Percentiles rank a stretch among this genome's conserved stretches.
Conservation (phyloP, 2,888 invertebrate species). For the Heliconius ethilla region DNA sequence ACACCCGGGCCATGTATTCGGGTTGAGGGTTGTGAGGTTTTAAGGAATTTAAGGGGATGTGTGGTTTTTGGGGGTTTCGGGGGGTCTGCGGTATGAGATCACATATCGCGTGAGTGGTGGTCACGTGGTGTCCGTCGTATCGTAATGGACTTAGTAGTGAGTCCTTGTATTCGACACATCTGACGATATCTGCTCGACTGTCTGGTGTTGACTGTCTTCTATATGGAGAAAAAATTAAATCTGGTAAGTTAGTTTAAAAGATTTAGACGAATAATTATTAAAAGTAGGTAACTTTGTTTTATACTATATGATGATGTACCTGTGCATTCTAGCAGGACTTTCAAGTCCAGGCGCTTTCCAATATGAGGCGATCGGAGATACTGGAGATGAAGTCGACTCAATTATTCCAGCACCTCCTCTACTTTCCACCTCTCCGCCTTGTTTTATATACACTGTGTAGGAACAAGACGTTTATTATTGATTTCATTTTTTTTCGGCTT, state of each 20-base stretch:
- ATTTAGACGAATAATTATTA: background rate
- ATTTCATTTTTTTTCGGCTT: background rate
- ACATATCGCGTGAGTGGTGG: conserved; percentile 64
- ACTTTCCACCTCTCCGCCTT: conserved; percentile 84
- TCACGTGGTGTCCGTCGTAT: conserved; percentile 54
- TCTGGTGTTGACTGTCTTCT: conserved; percentile 67
- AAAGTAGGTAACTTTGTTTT: background rate
- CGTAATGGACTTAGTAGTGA: conserved; percentile 57
- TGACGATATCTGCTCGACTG: conserved; percentile 75
- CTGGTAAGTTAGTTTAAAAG: background rate
- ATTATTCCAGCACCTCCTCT: conserved; percentile 75
- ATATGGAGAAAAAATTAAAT: conserved; percentile 22
- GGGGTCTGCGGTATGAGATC: conserved; percentile 67
- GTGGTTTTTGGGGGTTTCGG: conserved; percentile 11
- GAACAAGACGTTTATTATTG: background rate
- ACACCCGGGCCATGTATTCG: conserved; percentile 75
- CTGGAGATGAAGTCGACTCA: conserved; percentile 66
- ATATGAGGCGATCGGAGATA: conserved; percentile 66
- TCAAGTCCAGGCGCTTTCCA: conserved; percentile 70
- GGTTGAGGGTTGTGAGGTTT: conserved; percentile 47
- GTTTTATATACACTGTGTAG: conserved; percentile 80
- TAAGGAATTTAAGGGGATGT: conserved; percentile 44
- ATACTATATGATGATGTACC: conserved; percentile 51
- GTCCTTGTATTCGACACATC: conserved; percentile 74
- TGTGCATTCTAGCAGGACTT: conserved; percentile 64